Evolutionary conservation across 2,888 invertebrate species (phyloP).

Genomic region (Cosmia pyralina): DNA sequence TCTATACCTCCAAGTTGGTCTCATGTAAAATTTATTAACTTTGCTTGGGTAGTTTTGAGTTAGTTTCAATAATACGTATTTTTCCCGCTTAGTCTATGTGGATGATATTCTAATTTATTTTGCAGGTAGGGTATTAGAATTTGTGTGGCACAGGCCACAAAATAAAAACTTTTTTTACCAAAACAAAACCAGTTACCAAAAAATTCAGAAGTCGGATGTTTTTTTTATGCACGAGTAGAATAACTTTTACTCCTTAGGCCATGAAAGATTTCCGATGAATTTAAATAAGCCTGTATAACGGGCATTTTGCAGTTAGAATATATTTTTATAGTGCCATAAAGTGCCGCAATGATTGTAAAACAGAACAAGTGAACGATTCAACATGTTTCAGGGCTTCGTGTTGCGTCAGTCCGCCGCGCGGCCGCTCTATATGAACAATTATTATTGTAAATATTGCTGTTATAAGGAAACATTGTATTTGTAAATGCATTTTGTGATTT

Average conservation of each 20-base stretch:
- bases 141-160: no score
- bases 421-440: constrained; percentile 44
- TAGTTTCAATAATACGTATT: no score
- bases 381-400: constrained; percentile 58
- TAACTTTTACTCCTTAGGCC: not conserved
- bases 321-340: constrained; percentile 75
- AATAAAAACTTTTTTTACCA: no score
- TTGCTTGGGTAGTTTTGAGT: no score
- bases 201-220: no score
- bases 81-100: no score
- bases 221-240: not conserved
- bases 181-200: no score
- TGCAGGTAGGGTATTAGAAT: no score
- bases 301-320: constrained; percentile 71
- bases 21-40: no score
- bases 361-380: constrained; percentile 74
- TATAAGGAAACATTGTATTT: constrained; percentile 48
- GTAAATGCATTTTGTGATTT: constrained; percentile 31
- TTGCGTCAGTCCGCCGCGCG: constrained; percentile 62
- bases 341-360: constrained; percentile 76
- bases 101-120: no score
- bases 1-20: no score
- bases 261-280: constrained; percentile 1
- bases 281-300: constrained; percentile 21
- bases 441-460: constrained; percentile 56